Conservation (phyloP, 2,888 invertebrate species). For the Venusia cambrica region DNA sequence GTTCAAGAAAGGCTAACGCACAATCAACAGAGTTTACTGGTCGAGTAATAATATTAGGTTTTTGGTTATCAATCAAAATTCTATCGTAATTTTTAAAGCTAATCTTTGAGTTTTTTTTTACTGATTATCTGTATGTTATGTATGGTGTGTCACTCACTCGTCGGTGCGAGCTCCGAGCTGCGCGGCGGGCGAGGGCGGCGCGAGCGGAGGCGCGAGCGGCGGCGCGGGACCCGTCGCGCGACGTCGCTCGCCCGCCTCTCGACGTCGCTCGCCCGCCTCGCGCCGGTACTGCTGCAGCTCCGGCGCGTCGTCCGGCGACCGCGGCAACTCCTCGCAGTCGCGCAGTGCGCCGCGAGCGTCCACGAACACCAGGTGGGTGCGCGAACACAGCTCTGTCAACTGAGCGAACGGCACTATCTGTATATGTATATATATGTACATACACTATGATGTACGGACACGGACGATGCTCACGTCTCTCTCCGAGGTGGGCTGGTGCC, state of each 20-base stretch:
- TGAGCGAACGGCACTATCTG: too few relatives aligned
- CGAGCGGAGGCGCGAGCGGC: slow-evolving; percentile 83
- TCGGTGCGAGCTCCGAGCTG: slow-evolving; percentile 45
- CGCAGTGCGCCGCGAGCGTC: slow-evolving; percentile 88
- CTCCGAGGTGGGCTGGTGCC: slow-evolving; percentile 44
- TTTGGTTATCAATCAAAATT: too few relatives aligned
- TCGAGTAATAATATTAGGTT: too few relatives aligned
- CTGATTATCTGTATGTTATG: too few relatives aligned
- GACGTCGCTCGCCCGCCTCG: slow-evolving; percentile 50
- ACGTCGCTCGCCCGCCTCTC: slow-evolving; percentile 29
- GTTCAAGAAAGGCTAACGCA: too few relatives aligned
- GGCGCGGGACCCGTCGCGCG: slow-evolving; percentile 78
- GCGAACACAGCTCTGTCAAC: slow-evolving; percentile 73
- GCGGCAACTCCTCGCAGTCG: slow-evolving; percentile 89
- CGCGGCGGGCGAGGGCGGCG: slow-evolving; percentile 70
- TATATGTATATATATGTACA: too few relatives aligned
- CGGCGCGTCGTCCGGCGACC: slow-evolving; percentile 84
- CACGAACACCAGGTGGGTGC: slow-evolving; percentile 88
- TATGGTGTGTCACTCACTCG: slow-evolving; percentile 24
- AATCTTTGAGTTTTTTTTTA: too few relatives aligned
- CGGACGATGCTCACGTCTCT: slow-evolving; percentile 25
- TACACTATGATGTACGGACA: too few relatives aligned
- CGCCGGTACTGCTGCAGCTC: slow-evolving; percentile 89
- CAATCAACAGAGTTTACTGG: too few relatives aligned
- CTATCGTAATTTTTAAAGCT: too few relatives aligned